Conservation (phyloP, 2,113 vertebrate species). For the Anoura caudifer region DNA sequence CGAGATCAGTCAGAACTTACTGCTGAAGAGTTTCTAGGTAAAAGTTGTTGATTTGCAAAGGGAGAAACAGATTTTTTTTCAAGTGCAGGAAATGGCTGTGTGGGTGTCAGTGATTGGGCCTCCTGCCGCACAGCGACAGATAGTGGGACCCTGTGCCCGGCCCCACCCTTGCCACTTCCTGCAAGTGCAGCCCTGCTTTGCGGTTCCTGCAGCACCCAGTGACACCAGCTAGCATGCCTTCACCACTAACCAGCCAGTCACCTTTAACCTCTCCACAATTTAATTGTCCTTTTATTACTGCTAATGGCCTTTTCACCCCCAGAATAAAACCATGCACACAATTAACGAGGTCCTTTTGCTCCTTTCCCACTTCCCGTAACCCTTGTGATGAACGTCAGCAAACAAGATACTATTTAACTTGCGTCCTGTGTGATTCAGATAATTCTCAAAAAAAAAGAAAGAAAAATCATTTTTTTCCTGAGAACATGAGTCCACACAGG, state of each 20-base stretch:
- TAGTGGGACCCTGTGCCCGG: constrained; percentile 80
- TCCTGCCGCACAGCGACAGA: constrained; percentile 76
- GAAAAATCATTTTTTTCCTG: background rate
- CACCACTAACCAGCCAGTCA: constrained; percentile 75
- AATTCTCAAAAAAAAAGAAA: background rate
- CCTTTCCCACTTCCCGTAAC: background rate
- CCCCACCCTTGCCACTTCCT: constrained; percentile 93
- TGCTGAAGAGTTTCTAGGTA: constrained; percentile 84
- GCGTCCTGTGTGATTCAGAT: background rate
- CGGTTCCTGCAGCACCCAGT: constrained; percentile 68
- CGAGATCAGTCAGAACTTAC: constrained; percentile 77
- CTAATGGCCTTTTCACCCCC: constrained; percentile 75
- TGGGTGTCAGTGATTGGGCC: constrained; percentile 88
- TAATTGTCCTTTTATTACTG: constrained; percentile 67
- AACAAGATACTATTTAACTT: background rate
- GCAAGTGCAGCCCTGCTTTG: constrained; percentile 75
- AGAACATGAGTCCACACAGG: background rate
- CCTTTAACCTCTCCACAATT: constrained; percentile 77
- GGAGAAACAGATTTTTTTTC: constrained; percentile 86
- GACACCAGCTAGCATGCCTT: constrained; percentile 68
- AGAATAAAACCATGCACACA: background rate
- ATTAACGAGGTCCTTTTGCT: background rate
- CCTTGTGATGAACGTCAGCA: background rate
- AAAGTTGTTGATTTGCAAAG: constrained; percentile 87
- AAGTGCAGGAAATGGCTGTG: constrained; percentile 84